Base-by-base conservation (phyloP, 2,888 invertebrate species). In the Noctua pronuba region DNA sequence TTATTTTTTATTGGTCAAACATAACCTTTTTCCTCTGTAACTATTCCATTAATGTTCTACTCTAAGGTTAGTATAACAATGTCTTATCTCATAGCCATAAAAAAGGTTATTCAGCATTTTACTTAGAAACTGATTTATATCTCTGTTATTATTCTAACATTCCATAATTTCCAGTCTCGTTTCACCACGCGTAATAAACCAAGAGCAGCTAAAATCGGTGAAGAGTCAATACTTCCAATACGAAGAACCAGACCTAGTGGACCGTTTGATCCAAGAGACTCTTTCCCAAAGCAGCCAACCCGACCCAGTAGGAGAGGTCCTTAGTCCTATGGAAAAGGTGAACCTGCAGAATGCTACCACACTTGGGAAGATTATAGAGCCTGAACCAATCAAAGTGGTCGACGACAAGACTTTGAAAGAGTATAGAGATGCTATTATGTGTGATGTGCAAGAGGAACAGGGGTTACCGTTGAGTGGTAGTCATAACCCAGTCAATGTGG, bases 241-340 rank as follows among this genome's bases (percentile, higher is more conserved):
- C 0, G 88, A 87, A 10, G 90, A 92, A 68, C 79, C 87, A 0
- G 86, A 88, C 31, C 77, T 94, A 4, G 92, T 92, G 0, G 92
- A 94, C 44, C 91, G 92, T 0, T 87, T 95, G 1, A 60, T 94
- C 0, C 94, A 94, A 41, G 65, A 65, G 73, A 90, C 92, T 0
- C 83, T 92, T 0, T 92, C 93, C 0, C 92, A 92, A 69, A 87
- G 89, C 31, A 90, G 85, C 55, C 85, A 82, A n/a, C 74, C 90
- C 8, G 95, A 95, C 86, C 93, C 92, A 0, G 75, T 95, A 0
- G 92, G 88, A 3, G 93, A 93, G 1, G 91, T 92, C 0, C 89
- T 95, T 2, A 91, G 91, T 24, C 93, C 94, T 0, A 49, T 93
- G 70, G 92, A 95, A 70, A 92, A 90, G 60, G 90, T 92, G 1